These are phyloP conservation scores for Pseudomyrmex pallidus DNA, from an alignment of 1,140 invertebrate genomes.

Conservation along the genomic window DNA sequence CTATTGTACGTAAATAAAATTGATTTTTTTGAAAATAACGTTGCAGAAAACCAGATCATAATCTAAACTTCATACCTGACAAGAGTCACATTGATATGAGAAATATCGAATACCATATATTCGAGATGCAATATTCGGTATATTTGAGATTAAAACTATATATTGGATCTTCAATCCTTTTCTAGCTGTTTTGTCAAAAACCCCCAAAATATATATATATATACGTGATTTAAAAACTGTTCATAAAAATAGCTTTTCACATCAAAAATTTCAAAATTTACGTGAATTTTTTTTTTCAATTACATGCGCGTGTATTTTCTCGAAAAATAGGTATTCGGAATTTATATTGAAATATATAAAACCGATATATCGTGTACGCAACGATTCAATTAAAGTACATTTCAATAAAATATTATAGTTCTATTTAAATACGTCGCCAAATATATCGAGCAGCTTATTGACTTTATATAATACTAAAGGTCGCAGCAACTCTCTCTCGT, in stretches of 20 bases:
- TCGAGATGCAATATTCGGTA: neutral
- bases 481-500: conserved; percentile 18
- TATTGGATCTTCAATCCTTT: neutral
- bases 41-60: neutral
- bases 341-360: conserved; percentile 2
- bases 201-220: no score
- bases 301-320: neutral
- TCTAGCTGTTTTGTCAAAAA: no score
- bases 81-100: no score
- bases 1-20: no score
- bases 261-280: neutral
- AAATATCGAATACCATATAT: neutral
- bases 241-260: neutral
- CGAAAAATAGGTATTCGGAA: neutral
- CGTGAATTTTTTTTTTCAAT: neutral
- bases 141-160: neutral
- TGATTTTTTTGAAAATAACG: neutral
- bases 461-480: conserved; percentile 1
- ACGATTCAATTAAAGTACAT: conserved; percentile 29
- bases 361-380: neutral
- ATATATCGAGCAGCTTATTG: conserved; percentile 25
- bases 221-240: no score
- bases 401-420: conserved; percentile 8
- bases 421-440: conserved; percentile 20
- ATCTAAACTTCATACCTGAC: neutral